A percentile compares a stretch with the other conserved stretches of the same genome.
Evolutionary conservation across 2,113 vertebrate genomes (phyloP).

Genomic region (Aythya baeri): DNA sequence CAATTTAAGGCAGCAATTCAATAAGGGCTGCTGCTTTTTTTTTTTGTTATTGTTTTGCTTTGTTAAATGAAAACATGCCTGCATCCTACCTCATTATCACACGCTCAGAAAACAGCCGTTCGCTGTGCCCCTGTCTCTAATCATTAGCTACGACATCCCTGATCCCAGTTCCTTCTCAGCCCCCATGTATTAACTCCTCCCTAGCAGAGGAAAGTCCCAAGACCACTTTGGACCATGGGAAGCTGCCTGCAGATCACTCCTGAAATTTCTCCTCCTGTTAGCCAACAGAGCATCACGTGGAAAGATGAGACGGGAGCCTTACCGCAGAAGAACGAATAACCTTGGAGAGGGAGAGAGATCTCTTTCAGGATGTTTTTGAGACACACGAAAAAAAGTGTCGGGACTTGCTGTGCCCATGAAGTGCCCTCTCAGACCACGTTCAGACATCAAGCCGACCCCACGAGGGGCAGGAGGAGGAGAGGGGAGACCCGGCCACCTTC

Average conservation of each 20-base stretch:
- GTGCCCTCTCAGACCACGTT: neutral
- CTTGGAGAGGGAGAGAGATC: fast-evolving
- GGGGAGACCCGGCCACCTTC: constrained; percentile 37
- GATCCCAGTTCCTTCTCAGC: neutral
- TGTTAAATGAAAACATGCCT: constrained; percentile 28
- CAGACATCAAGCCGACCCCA: neutral
- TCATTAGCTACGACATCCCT: constrained; percentile 3
- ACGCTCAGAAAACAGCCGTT: neutral
- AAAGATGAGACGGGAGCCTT: neutral
- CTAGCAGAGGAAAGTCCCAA: neutral
- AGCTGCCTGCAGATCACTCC: neutral
- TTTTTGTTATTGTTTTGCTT: constrained; percentile 1
- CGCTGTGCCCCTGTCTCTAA: neutral
- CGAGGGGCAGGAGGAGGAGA: neutral
- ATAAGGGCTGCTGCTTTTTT: constrained; percentile 1
- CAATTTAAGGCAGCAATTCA: constrained; percentile 55
- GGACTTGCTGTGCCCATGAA: too few species aligned
- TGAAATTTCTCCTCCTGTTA: neutral
- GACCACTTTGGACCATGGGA: too few species aligned
- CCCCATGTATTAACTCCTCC: neutral
- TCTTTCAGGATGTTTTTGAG: fast-evolving
- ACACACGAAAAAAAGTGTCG: fast-evolving
- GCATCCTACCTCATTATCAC: constrained; percentile 42
- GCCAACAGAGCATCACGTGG: neutral
- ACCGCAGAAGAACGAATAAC: neutral